Base-by-base conservation (phyloP, 1,140 invertebrate species). In the Camponotus pennsylvanicus region DNA sequence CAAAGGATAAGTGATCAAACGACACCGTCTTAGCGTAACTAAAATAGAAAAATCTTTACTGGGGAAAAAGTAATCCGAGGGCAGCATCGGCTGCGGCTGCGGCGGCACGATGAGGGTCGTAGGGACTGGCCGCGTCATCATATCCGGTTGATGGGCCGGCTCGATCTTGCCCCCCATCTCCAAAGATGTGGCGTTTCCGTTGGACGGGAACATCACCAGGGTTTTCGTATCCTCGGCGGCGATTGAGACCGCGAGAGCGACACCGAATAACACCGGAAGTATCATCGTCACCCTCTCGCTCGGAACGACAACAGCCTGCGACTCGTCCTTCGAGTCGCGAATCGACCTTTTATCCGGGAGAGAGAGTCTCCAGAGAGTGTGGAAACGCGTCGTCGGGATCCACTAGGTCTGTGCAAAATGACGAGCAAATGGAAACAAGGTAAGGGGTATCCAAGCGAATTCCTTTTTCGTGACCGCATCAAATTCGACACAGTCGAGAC, bases 61-160 rank as follows among this genome's bases (percentile, higher is more conserved):
- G 6, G 88, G 79, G 18, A 92, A 71, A 87, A 91, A 93, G 89
- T 93, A 90, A 89, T 88, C 91, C 61, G 80, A 67, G 15, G 92
- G 87, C 49, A 90, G 6, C 8, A 78, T 77, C 57, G 90, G 80
- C 18, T 88, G 92, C 32, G 82, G 75, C 57, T 61, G 75, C 40
- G 57, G 21, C 15, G 57, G 76, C 27, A 63, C 59, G 9, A 37
- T 57, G 27, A 40, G 66, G 52, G n/a, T 73, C 70, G 40, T 73
- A 37, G 37, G n/a, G 32, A 27, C 18, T 42, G 37, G 15, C 27
- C 71, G 88, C 61, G 79, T 85, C 40, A 77, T 85, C 40, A 77
- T 40, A 77, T 91, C 91, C 52, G 90, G 63, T 57, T 76, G 88
- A 69, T 75, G 75, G n/a, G 73, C 63, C 70, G 90, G 69, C 34